Conservation (phyloP, 2,888 invertebrate species). For the Hecatera dysodea region DNA sequence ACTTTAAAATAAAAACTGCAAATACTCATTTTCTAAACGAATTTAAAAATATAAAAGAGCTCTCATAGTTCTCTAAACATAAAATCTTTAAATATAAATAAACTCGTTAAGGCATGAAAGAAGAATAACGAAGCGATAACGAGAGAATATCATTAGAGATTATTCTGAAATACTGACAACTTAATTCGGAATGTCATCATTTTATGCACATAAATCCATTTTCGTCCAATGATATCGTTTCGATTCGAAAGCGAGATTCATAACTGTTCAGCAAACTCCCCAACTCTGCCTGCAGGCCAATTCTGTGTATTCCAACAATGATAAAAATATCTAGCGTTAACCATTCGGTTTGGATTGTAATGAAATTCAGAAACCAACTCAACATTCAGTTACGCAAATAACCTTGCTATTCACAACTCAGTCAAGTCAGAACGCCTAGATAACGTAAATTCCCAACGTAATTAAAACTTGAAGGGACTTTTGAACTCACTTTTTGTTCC, state of each 20-base stretch:
- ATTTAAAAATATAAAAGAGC: not conserved
- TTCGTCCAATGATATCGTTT: not conserved
- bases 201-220: not conserved
- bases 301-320: not conserved
- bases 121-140: not conserved
- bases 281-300: not conserved
- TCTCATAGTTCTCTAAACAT: not conserved
- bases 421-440: conserved; percentile 39
- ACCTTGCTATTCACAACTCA: conserved; percentile 31
- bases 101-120: not conserved
- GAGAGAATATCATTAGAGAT: conserved; percentile 27
- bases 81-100: conserved; percentile 15
- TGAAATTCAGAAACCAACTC: not conserved
- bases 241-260: not conserved
- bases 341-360: not conserved
- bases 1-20: not conserved
- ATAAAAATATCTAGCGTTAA: not conserved
- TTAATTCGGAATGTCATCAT: not conserved
- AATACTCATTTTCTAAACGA: not conserved
- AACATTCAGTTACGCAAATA: not conserved
- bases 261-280: too few species aligned
- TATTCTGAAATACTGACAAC: conserved; percentile 13
- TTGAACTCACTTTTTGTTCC: conserved; percentile 37
- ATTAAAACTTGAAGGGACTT: conserved; percentile 53
- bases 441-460: conserved; percentile 45